Conservation (phyloP, 2,797 vertebrate species). For the Pseudotriccus pelzelni region DNA sequence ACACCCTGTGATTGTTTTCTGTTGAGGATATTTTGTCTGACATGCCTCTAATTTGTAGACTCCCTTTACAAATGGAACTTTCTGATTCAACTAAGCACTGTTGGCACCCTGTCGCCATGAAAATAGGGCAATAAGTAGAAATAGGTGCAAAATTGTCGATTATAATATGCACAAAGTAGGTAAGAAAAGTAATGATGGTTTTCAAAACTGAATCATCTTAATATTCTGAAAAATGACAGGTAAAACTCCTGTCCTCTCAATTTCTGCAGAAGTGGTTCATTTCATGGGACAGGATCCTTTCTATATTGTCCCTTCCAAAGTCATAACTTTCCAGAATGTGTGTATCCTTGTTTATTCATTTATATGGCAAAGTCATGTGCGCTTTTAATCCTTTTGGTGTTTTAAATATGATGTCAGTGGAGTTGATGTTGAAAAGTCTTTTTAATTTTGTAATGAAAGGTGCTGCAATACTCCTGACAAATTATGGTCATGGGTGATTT, state of each 20-base stretch:
- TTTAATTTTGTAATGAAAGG: background rate
- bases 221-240: background rate
- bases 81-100: background rate
- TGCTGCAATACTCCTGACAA: background rate
- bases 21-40: background rate
- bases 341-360: background rate
- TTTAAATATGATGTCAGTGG: background rate
- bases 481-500: background rate
- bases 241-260: background rate
- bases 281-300: background rate
- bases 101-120: background rate
- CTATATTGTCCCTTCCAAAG: background rate
- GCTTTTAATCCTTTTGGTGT: background rate
- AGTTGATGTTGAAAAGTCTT: background rate
- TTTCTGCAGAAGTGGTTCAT: background rate
- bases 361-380: background rate
- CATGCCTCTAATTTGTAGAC: background rate
- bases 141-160: background rate
- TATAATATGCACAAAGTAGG: background rate
- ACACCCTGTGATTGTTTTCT: background rate
- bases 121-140: background rate
- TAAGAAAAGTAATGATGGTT: background rate
- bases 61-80: background rate
- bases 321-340: background rate
- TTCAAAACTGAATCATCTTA: background rate